phyloP scores from a whole-genome alignment of 2,888 invertebrate genomes.

The Criorhina ranunculi region DNA sequence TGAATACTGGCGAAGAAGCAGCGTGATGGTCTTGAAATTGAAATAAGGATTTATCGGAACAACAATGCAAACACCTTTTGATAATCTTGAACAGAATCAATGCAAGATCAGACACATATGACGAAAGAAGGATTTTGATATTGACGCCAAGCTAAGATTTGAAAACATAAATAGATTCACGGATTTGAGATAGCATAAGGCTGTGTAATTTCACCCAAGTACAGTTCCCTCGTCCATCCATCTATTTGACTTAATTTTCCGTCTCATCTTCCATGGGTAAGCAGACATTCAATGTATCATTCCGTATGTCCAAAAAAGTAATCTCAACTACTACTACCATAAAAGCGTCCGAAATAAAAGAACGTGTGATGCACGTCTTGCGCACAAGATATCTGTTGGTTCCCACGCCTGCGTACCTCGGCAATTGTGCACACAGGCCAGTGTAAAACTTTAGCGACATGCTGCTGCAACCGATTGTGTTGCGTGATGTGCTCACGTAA shows the following conservation, averaged over 20 bases:
- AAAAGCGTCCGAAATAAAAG: constrained; percentile 55
- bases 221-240: neutral
- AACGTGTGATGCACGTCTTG: constrained; percentile 58
- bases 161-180: too few species aligned
- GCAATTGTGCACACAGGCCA: constrained; percentile 38
- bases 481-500: constrained; percentile 66
- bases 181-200: too few species aligned
- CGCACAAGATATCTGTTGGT: constrained; percentile 37
- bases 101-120: neutral
- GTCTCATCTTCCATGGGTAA: constrained; percentile 5
- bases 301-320: constrained; percentile 44
- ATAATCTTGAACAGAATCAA: neutral
- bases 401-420: constrained; percentile 62
- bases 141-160: too few species aligned
- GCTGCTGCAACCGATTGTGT: constrained; percentile 46
- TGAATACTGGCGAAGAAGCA: neutral
- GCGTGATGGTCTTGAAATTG: neutral
- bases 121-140: neutral
- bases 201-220: neutral
- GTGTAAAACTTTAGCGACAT: constrained; percentile 31
- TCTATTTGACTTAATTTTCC: neutral
- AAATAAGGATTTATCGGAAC: neutral
- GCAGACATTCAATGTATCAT: constrained; percentile 36
- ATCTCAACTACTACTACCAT: constrained; percentile 41
- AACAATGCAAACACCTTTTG: neutral